Conservation (phyloP, 2,113 vertebrate genomes). For the Lasiurus cinereus region DNA sequence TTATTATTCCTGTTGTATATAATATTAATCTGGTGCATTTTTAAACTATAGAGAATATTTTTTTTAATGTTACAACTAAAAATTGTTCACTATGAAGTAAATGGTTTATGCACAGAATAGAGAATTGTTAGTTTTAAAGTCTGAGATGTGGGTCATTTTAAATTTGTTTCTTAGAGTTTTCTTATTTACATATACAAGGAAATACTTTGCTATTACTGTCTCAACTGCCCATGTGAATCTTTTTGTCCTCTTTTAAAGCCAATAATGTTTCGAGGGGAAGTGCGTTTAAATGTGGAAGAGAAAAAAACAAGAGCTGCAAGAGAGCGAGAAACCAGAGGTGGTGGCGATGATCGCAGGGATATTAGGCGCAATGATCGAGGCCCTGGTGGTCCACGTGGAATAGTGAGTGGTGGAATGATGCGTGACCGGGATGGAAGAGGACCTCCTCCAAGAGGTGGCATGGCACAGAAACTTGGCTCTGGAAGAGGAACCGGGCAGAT, state of each 20-base stretch:
- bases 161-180: constrained; percentile 50
- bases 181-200: neutral
- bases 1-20: constrained; percentile 44
- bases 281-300: constrained; percentile 98
- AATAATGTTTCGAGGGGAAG: constrained; percentile 98
- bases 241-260: constrained; percentile 88
- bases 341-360: constrained; percentile 94
- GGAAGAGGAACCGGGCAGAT: constrained; percentile 92
- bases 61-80: constrained; percentile 68
- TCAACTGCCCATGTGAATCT: constrained; percentile 74
- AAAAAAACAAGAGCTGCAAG: constrained; percentile 97
- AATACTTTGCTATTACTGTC: constrained; percentile 11
- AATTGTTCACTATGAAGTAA: constrained; percentile 61
- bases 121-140: constrained; percentile 51
- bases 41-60: constrained; percentile 60
- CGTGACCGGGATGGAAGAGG: constrained; percentile 95
- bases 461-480: constrained; percentile 94
- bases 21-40: constrained; percentile 56
- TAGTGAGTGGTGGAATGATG: constrained; percentile 96
- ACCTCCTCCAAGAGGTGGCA: constrained; percentile 92
- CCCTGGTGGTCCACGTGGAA: constrained; percentile 93
- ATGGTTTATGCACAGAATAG: constrained; percentile 77
- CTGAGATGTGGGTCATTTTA: neutral
- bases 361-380: constrained; percentile 94
- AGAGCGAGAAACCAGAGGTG: constrained; percentile 93